Percentiles rank a stretch among this genome's conserved stretches.
Evolutionary conservation across 23 tunicate species (phyloP).

Genomic region (Oikopleura albicans): DNA sequence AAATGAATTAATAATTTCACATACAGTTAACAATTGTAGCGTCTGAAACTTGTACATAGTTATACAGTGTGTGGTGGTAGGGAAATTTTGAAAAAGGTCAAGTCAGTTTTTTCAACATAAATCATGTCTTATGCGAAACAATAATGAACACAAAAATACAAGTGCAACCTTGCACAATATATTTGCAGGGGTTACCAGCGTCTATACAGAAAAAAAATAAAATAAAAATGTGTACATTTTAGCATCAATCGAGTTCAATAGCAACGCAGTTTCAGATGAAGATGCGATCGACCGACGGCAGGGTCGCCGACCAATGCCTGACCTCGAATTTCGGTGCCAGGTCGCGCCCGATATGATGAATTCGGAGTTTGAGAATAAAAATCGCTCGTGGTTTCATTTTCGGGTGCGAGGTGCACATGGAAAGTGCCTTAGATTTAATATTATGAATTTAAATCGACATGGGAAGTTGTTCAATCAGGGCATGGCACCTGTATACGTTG

Average conservation of each 20-base stretch:
- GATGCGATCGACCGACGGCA: slow-evolving; percentile 4
- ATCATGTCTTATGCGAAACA: no score
- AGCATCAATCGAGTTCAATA: slow-evolving; percentile 47
- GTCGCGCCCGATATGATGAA: slow-evolving; percentile 59
- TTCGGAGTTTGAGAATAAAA: slow-evolving; percentile 66
- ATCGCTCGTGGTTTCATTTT: slow-evolving; percentile 92
- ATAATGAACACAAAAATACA: no score
- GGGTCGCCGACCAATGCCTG: neutral
- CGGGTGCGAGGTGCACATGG: slow-evolving; percentile 38
- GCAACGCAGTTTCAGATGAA: slow-evolving; percentile 23
- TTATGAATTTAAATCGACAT: slow-evolving; percentile 21
- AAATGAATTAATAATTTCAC: no score
- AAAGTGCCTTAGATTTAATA: neutral
- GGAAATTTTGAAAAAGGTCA: no score
- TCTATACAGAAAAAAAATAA: no score
- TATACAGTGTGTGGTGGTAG: no score
- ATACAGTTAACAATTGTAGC: no score
- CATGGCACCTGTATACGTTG: slow-evolving; percentile 38
- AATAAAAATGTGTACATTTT: no score
- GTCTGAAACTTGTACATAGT: no score
- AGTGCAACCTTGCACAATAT: no score
- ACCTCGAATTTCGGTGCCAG: slow-evolving; percentile 10
- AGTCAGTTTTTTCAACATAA: no score
- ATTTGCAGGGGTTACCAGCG: no score
- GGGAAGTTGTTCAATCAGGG: slow-evolving; percentile 91